phyloP scores from a whole-genome alignment of 2,113 vertebrate species.

The Ictalurus furcatus region DNA sequence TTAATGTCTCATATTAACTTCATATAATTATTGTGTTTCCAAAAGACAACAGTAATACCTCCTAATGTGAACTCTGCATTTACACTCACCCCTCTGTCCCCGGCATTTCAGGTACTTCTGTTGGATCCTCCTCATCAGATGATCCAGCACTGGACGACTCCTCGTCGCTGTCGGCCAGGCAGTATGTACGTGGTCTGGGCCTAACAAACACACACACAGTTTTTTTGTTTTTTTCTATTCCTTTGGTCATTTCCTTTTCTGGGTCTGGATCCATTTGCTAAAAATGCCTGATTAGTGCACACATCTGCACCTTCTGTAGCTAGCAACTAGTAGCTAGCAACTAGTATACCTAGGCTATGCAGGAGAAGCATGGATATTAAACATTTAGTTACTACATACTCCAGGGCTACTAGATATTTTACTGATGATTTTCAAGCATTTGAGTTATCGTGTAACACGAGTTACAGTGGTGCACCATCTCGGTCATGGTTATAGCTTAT shows the following conservation, averaged over 20 bases:
- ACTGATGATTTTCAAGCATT: not conserved
- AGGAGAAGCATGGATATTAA: not conserved
- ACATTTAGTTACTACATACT: not conserved
- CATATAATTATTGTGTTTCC: not conserved
- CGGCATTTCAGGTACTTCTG: slow-evolving; percentile 75
- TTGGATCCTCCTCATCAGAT: slow-evolving; percentile 92
- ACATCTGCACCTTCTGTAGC: not conserved
- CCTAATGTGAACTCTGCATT: not conserved
- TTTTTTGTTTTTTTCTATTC: not conserved
- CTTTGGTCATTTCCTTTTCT: not conserved
- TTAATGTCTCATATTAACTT: not conserved
- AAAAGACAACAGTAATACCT: not conserved
- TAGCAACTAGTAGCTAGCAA: not conserved
- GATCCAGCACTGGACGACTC: slow-evolving; percentile 98
- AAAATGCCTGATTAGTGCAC: not conserved
- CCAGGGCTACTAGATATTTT: not conserved
- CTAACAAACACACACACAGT: slow-evolving; percentile 56
- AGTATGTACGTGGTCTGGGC: slow-evolving; percentile 87
- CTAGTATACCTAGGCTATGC: not conserved
- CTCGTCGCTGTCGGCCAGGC: slow-evolving; percentile 95
- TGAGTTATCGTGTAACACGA: not conserved
- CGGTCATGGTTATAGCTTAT: slow-evolving; percentile 6
- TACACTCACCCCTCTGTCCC: slow-evolving; percentile 86
- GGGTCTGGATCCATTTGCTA: not conserved
- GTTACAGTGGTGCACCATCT: slow-evolving; percentile 7